Percentiles rank a stretch among this genome's conserved stretches.
Conservation (phyloP, 2,113 vertebrate species). For the Cromileptes altivelis region DNA sequence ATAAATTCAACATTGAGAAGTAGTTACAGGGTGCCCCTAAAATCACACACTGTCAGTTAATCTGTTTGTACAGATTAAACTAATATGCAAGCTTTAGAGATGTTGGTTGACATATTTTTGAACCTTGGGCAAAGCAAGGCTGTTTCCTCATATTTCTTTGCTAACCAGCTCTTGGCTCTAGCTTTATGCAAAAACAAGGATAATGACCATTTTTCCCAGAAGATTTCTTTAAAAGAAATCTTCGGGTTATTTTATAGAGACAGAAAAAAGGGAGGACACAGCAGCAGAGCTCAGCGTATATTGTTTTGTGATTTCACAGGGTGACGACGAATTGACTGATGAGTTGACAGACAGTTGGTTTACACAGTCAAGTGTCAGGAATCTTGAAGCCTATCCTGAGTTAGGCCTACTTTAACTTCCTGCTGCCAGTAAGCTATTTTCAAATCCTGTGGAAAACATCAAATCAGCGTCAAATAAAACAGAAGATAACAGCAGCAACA, state of each 20-base stretch:
- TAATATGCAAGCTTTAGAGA: no score
- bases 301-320: constrained; percentile 11
- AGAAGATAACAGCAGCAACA: constrained; percentile 18
- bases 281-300: background rate
- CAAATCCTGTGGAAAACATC: constrained; percentile 22
- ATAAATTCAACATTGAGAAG: no score
- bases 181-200: background rate
- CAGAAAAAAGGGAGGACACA: background rate
- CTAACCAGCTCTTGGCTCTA: no score
- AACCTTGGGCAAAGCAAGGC: no score
- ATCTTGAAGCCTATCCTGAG: background rate
- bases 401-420: background rate
- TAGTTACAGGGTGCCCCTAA: no score
- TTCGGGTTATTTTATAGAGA: background rate
- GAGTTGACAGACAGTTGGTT: constrained; percentile 30
- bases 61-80: no score
- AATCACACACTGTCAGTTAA: no score
- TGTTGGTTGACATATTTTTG: no score
- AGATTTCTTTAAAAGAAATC: background rate
- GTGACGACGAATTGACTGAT: background rate
- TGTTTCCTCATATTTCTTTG: background rate
- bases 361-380: background rate
- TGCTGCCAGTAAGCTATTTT: constrained; percentile 22
- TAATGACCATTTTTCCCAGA: background rate
- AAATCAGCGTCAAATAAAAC: constrained; percentile 10